phyloP scores from a whole-genome alignment of 2,888 invertebrate genomes.

The Salpingus planirostris region DNA sequence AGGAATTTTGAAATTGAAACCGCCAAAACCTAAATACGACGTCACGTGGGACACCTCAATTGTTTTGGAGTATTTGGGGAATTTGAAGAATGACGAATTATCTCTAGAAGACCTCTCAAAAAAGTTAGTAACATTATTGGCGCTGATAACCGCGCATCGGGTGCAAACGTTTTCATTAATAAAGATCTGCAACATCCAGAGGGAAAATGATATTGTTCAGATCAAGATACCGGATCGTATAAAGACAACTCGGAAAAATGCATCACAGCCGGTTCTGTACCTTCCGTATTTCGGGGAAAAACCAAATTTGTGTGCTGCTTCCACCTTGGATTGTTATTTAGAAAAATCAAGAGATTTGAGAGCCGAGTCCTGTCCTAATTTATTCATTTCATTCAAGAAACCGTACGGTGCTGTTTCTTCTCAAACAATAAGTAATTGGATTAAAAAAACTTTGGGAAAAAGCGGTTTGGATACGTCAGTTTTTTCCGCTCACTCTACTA shows the following conservation, averaged over 20 bases:
- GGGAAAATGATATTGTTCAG: not conserved
- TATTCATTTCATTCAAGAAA: no score
- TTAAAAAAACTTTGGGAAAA: no score
- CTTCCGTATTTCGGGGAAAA: not conserved
- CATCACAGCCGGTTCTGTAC: not conserved
- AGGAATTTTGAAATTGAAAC: not conserved
- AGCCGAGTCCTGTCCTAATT: no score
- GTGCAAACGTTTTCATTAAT: not conserved
- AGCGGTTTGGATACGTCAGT: no score
- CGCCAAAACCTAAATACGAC: not conserved
- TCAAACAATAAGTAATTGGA: no score
- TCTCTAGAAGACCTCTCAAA: not conserved
- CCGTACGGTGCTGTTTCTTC: no score
- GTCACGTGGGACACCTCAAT: not conserved
- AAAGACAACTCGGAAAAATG: not conserved
- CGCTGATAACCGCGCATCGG: not conserved
- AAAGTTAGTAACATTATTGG: not conserved
- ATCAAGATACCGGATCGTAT: not conserved
- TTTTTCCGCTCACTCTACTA: constrained; percentile 18
- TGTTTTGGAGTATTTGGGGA: not conserved
- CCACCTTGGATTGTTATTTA: not conserved
- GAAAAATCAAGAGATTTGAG: constrained; percentile 6
- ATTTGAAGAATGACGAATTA: not conserved
- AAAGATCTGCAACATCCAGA: not conserved
- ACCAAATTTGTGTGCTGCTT: not conserved